Conservation (phyloP, 2,797 vertebrate genomes). For the Crocidura indochinensis region DNA sequence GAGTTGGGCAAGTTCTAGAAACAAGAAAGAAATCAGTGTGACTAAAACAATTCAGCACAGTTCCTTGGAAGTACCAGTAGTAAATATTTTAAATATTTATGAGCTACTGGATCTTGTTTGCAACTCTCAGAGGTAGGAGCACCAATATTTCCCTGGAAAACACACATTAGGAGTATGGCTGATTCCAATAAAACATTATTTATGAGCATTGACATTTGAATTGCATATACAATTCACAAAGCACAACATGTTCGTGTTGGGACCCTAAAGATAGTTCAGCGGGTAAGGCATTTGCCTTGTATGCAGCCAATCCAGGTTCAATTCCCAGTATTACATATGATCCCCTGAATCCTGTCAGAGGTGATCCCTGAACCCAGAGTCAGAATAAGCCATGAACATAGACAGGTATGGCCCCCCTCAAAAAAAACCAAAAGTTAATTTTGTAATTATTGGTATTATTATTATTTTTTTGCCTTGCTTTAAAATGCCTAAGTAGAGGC, state of each 20-base stretch:
- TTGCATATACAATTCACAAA: slow-evolving; percentile 1
- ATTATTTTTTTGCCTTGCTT: not conserved
- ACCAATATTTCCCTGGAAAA: not conserved
- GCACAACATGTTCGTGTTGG: not conserved
- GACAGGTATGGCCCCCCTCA: too few relatives aligned
- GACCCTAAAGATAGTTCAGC: too few relatives aligned
- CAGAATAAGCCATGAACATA: too few relatives aligned
- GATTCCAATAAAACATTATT: slow-evolving; percentile 15
- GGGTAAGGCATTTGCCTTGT: too few relatives aligned
- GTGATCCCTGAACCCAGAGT: too few relatives aligned
- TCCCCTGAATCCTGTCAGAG: too few relatives aligned
- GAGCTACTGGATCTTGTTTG: not conserved
- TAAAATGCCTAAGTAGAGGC: slow-evolving; percentile 36
- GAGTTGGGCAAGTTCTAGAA: not conserved
- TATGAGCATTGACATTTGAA: slow-evolving; percentile 34
- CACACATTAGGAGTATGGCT: not conserved
- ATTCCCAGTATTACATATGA: too few relatives aligned
- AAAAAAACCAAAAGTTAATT: not conserved
- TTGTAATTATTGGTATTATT: not conserved
- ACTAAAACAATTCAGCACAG: not conserved
- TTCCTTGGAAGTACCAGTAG: not conserved
- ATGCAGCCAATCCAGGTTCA: too few relatives aligned
- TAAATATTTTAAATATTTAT: slow-evolving; percentile 31
- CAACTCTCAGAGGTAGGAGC: not conserved
- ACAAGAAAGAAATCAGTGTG: slow-evolving; percentile 16